A percentile compares a stretch with the other conserved stretches of the same genome.
Conservation (phyloP, 92 coral and sea anemone species). For the Heteractis magnifica region DNA sequence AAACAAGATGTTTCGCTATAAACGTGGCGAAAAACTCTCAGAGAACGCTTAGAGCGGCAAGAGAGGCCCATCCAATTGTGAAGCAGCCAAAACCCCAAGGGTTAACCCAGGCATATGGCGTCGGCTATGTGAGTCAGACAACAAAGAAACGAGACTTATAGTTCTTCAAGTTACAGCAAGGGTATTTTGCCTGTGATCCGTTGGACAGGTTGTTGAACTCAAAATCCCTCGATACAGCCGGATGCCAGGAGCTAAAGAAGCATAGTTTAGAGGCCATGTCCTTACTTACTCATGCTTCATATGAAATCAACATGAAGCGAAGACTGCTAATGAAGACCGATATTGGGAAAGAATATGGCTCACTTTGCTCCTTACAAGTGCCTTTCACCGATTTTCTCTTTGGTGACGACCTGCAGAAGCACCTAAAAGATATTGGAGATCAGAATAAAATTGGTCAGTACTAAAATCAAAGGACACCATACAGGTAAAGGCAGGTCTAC, state of each 20-base stretch:
- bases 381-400: too few species aligned
- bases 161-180: not conserved
- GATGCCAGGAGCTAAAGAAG: slow-evolving; percentile 19
- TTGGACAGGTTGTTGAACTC: slow-evolving; percentile 21
- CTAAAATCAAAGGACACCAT: too few species aligned
- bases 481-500: not conserved
- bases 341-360: not conserved
- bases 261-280: slow-evolving; percentile 51
- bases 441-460: too few species aligned
- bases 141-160: slow-evolving; percentile 33
- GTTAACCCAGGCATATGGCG: slow-evolving; percentile 60
- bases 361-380: not conserved
- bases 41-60: too few species aligned
- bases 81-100: too few species aligned
- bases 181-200: slow-evolving; percentile 40
- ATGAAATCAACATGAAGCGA: slow-evolving; percentile 36
- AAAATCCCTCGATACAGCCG: not conserved
- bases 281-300: slow-evolving; percentile 43
- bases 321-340: not conserved
- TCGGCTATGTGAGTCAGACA: slow-evolving; percentile 15
- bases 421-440: too few species aligned
- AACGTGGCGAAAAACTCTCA: too few species aligned
- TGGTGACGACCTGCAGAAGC: too few species aligned
- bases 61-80: too few species aligned
- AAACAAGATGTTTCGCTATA: too few species aligned